Conservation (phyloP, 2,797 vertebrate species). For the Manis pentadactyla region DNA sequence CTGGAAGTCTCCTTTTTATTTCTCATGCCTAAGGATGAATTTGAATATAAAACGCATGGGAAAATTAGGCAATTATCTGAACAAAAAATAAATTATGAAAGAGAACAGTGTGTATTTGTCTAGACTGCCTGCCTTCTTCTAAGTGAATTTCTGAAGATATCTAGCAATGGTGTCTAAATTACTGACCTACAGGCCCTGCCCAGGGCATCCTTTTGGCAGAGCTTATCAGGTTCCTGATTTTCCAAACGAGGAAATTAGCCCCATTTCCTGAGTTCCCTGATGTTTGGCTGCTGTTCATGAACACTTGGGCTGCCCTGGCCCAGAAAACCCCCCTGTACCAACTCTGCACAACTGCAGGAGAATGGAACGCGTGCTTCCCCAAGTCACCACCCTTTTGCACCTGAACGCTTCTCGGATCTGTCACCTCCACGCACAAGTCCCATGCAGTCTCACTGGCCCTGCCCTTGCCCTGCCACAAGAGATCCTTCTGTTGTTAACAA, state of each 20-base stretch:
- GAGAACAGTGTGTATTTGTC: fast-evolving
- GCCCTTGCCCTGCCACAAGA: fast-evolving
- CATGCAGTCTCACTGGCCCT: fast-evolving
- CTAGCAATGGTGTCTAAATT: fast-evolving
- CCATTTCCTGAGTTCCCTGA: fast-evolving
- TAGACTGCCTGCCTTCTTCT: fast-evolving
- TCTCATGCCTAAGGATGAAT: not conserved
- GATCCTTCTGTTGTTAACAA: fast-evolving
- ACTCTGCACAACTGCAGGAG: fast-evolving
- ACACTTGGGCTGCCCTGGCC: fast-evolving
- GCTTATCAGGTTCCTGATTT: fast-evolving
- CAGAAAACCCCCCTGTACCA: fast-evolving
- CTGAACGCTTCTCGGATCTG: not conserved
- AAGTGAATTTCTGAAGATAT: fast-evolving
- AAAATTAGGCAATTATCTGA: not conserved
- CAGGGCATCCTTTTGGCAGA: fast-evolving
- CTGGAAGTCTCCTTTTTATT: fast-evolving
- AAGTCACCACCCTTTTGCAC: fast-evolving
- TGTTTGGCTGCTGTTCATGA: fast-evolving
- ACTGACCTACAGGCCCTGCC: fast-evolving
- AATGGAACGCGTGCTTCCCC: fast-evolving
- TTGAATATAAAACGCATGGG: not conserved
- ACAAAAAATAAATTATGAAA: not conserved
- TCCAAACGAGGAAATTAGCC: not conserved
- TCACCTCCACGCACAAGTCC: fast-evolving